A percentile compares a stretch with the other conserved stretches of the same genome.
phyloP scores from a whole-genome alignment of 2,888 invertebrate species.

The Liposcelis brunnea region DNA sequence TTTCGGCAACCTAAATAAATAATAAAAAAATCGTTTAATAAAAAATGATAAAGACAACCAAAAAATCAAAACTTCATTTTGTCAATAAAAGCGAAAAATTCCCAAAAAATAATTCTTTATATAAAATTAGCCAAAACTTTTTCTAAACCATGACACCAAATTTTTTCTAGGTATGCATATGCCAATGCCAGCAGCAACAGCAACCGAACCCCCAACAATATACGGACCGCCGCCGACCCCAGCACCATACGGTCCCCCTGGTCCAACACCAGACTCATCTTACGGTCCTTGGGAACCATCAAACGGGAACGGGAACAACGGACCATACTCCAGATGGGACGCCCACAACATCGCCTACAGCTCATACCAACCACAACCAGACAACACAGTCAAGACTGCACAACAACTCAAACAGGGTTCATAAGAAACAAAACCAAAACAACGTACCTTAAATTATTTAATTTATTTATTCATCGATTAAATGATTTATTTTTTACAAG shows the following conservation, averaged over 20 bases:
- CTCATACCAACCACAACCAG: constrained; percentile 18
- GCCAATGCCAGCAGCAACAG: constrained; percentile 33
- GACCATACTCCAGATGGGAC: constrained; percentile 61
- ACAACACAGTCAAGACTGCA: not conserved
- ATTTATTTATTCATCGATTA: no score
- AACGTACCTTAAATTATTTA: no score
- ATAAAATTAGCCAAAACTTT: no score
- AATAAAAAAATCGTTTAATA: no score
- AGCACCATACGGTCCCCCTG: constrained; percentile 50
- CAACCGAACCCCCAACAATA: constrained; percentile 11
- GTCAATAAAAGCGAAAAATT: no score
- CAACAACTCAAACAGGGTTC: not conserved
- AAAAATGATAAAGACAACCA: no score
- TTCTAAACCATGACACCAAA: no score
- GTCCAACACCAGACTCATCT: constrained; percentile 25
- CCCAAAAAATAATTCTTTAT: no score
- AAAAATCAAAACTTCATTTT: no score
- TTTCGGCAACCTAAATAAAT: no score
- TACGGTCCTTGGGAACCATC: constrained; percentile 6
- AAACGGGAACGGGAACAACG: constrained; percentile 37
- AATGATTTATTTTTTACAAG: no score
- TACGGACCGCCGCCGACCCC: constrained; percentile 35
- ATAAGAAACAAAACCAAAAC: no score
- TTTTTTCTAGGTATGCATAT: constrained; percentile 45
- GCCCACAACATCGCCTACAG: constrained; percentile 23